Conservation (phyloP, 2,797 vertebrate genomes). For the Avahi laniger region DNA sequence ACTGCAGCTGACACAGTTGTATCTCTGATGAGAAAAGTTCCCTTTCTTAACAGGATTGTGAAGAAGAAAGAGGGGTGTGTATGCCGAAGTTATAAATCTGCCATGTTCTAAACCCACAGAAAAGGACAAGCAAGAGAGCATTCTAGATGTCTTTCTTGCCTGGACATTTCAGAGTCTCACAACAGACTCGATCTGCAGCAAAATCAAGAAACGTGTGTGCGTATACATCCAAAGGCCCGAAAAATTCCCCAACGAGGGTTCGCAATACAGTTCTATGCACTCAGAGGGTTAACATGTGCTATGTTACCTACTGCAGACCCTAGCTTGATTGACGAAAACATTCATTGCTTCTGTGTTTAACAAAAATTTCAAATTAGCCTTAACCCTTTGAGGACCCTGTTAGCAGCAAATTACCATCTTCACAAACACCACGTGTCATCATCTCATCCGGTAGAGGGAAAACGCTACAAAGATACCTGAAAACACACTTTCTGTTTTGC, state of each 20-base stretch:
- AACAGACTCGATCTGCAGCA: slow-evolving; percentile 61
- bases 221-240: slow-evolving; percentile 77
- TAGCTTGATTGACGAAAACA: slow-evolving; percentile 86
- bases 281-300: slow-evolving; percentile 87
- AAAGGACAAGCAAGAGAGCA: slow-evolving; percentile 32
- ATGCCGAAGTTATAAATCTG: background rate
- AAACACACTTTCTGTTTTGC: slow-evolving; percentile 80
- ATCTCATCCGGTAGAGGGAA: slow-evolving; percentile 79
- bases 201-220: slow-evolving; percentile 71
- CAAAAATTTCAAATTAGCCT: slow-evolving; percentile 81
- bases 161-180: slow-evolving; percentile 52
- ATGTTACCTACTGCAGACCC: slow-evolving; percentile 84
- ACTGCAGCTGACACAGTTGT: background rate
- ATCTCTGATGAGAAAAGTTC: background rate
- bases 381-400: slow-evolving; percentile 88
- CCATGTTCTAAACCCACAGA: slow-evolving; percentile 11
- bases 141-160: slow-evolving; percentile 44
- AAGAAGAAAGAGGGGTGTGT: slow-evolving; percentile 9
- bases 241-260: slow-evolving; percentile 76
- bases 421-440: slow-evolving; percentile 77
- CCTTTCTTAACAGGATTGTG: background rate
- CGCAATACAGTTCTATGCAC: slow-evolving; percentile 77
- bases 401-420: slow-evolving; percentile 85
- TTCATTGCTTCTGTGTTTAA: slow-evolving; percentile 86
- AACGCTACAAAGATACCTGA: slow-evolving; percentile 81